A percentile compares a stretch with the other conserved stretches of the same genome.
Conservation (phyloP, 1,140 invertebrate genomes). For the Heliconius congener region DNA sequence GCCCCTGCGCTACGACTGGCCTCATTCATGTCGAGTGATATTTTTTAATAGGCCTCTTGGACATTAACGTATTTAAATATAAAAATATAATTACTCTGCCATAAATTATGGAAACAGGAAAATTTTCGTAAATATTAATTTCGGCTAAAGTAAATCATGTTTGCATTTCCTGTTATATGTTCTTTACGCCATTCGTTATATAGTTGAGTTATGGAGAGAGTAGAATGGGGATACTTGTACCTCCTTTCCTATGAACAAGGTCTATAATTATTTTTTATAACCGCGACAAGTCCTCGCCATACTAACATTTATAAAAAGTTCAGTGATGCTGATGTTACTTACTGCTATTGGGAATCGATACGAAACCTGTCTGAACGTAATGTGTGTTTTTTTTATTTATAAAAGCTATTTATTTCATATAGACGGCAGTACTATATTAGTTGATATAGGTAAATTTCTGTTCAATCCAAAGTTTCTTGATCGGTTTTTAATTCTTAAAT, state of each 20-base stretch:
- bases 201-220: background rate
- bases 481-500: too few relatives aligned
- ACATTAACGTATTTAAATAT: background rate
- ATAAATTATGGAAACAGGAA: background rate
- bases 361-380: background rate
- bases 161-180: constrained; percentile 17
- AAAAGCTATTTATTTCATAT: too few relatives aligned
- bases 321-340: background rate
- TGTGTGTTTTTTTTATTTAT: background rate
- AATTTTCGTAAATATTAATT: background rate
- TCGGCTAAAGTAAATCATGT: constrained; percentile 18
- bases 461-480: too few relatives aligned
- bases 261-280: background rate
- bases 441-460: too few relatives aligned
- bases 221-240: background rate
- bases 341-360: background rate
- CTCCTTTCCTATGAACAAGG: background rate
- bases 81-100: background rate
- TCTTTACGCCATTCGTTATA: constrained; percentile 33
- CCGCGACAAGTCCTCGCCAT: background rate
- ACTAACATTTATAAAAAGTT: background rate
- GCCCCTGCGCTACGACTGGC: too few relatives aligned
- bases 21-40: too few relatives aligned
- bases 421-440: too few relatives aligned
- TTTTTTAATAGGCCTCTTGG: too few relatives aligned